Conservation (phyloP, 2,113 vertebrate species). For the Apteryx owenii region DNA sequence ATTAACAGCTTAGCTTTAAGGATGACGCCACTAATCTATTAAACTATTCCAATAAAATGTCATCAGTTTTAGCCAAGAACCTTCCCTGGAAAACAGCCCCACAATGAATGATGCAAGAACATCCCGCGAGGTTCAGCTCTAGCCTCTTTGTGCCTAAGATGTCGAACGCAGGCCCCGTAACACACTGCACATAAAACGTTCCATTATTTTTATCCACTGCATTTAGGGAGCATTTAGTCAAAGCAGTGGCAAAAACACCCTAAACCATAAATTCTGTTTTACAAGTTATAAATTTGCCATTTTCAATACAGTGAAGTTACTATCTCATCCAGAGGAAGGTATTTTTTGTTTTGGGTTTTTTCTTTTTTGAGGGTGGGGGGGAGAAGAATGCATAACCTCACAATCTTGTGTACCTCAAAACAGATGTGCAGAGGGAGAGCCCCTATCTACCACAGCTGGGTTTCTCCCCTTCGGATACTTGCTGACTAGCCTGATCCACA, state of each 20-base stretch:
- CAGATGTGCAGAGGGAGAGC: no score
- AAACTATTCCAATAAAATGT: not conserved
- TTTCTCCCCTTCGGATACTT: no score
- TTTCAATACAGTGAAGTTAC: not conserved
- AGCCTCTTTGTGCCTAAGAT: not conserved
- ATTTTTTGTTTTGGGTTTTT: no score
- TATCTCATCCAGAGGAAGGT: accelerated
- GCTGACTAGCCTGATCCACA: no score
- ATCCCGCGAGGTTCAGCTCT: not conserved
- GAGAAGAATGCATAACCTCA: no score
- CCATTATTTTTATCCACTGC: not conserved
- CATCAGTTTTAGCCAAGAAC: not conserved
- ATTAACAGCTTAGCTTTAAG: not conserved
- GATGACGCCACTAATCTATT: not conserved
- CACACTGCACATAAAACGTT: not conserved
- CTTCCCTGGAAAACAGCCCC: not conserved
- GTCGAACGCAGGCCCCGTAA: accelerated
- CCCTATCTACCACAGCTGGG: no score
- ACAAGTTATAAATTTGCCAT: not conserved
- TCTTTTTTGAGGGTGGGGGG: no score
- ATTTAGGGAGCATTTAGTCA: not conserved
- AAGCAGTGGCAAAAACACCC: not conserved
- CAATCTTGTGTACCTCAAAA: no score
- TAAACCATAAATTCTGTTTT: not conserved
- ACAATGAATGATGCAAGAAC: not conserved